Evolutionary conservation across 1,140 invertebrate genomes (phyloP), one percentile per base, ranked within the genome.

Genomic region (Xylocopa sonorina): DNA sequence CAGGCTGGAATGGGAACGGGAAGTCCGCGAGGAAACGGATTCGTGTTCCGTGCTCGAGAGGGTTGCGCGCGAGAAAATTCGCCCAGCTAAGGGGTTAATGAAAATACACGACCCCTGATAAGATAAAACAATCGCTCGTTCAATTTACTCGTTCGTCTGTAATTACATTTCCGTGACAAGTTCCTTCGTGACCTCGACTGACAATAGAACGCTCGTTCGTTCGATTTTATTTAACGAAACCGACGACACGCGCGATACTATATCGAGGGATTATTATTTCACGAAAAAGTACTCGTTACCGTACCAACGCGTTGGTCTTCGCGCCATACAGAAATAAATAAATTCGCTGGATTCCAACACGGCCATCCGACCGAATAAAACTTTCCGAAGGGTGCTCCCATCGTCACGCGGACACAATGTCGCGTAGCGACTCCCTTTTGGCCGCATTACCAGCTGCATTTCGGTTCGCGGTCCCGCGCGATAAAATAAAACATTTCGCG

Each of bases 401-500:
- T 55, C 29, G 60, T 64, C 38, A 38, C 34, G 18, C 0, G n/a
- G 27, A 24, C 21, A 69, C 67, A 69, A 55, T 69, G 38, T 24
- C 55, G 29, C 46, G n/a, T 0, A 5, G 51, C 66, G 27, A 58
- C 48, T 68, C 66, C 12, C 14, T 58, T 58, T 63, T 50, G 41
- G 24, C 41, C 53, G 38, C 43, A 58, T 69, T 69, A 77, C 38
- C n/a, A 38, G 9, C 50, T 3, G 9, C 41, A 57, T 67, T 75
- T 62, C 32, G 41, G 27, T 29, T 64, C 58, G 46, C 18, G 43
- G 38, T 16, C 58, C 16, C 12, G 34, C 29, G 43, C 38, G 64
- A 69, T 69, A 48, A 53, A 77, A 77, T 77, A 58, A 68, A 77
- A 77, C 74, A 69, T 58, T 68, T 77, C 32, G 55, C 6, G 53